phyloP scores from a whole-genome alignment of 2,888 invertebrate species.

The Agonopterix heracliana region DNA sequence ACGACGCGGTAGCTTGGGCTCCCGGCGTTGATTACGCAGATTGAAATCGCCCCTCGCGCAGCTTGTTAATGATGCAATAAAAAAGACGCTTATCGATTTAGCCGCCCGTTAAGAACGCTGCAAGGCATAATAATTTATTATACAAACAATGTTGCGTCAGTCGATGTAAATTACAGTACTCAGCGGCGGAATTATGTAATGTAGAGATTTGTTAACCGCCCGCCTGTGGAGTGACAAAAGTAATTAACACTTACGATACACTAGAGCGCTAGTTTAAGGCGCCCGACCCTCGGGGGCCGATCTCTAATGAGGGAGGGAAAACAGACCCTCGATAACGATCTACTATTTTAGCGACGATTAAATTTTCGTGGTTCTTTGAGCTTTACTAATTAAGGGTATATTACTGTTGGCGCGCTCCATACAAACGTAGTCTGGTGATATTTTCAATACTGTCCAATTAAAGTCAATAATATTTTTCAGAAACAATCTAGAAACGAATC shows the following conservation, averaged over 20 bases:
- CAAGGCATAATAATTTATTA: slow-evolving; percentile 66
- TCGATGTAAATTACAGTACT: slow-evolving; percentile 61
- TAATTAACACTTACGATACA: slow-evolving; percentile 72
- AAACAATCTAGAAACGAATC: too few species aligned
- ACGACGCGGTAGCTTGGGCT: slow-evolving; percentile 25
- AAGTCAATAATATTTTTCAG: too few species aligned
- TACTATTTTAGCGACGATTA: slow-evolving; percentile 37
- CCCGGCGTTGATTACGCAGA: slow-evolving; percentile 65
- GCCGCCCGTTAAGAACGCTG: slow-evolving; percentile 62
- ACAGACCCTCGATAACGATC: slow-evolving; percentile 48
- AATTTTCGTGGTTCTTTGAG: slow-evolving; percentile 24
- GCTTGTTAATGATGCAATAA: slow-evolving; percentile 72
- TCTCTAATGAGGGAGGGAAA: slow-evolving; percentile 49
- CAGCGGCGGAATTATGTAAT: slow-evolving; percentile 54
- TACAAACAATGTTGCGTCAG: slow-evolving; percentile 65
- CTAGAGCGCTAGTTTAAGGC: slow-evolving; percentile 58
- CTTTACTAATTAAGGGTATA: not conserved
- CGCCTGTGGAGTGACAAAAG: slow-evolving; percentile 65
- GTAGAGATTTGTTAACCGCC: slow-evolving; percentile 63
- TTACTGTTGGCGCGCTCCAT: too few species aligned
- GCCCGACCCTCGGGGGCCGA: slow-evolving; percentile 49
- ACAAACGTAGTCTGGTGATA: slow-evolving; percentile 4
- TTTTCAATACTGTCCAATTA: not conserved
- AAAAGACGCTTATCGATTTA: slow-evolving; percentile 70
- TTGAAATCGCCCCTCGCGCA: slow-evolving; percentile 64